A percentile compares a stretch with the other conserved stretches of the same genome.
phyloP scores from a whole-genome alignment of 2,797 vertebrate genomes.

The Sebastes flavidus region DNA sequence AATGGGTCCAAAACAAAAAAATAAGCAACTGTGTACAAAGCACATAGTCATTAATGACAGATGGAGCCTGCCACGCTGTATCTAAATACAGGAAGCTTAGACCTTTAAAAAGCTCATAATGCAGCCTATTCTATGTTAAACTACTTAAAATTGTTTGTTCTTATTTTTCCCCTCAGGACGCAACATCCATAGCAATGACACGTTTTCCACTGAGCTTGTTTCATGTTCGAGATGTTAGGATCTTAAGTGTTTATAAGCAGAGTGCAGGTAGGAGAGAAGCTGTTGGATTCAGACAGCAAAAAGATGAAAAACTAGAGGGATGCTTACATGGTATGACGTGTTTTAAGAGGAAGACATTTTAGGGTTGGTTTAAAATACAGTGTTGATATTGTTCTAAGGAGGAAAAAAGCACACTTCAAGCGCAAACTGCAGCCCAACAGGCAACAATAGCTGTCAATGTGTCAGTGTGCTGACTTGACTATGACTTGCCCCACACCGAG shows the following conservation, averaged over 20 bases:
- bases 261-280: neutral
- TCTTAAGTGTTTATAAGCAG: neutral
- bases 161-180: neutral
- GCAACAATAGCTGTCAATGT: too few species aligned
- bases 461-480: too few species aligned
- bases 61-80: slow-evolving; percentile 13
- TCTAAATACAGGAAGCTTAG: neutral
- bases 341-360: neutral
- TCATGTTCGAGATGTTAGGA: neutral
- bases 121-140: neutral
- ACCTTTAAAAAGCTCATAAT: neutral
- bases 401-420: neutral
- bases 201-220: neutral
- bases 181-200: neutral
- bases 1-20: slow-evolving; percentile 31
- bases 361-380: neutral
- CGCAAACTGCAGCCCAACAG: too few species aligned
- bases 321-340: neutral
- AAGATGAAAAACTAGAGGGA: neutral
- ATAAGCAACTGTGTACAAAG: slow-evolving; percentile 12
- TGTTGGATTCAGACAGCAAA: neutral
- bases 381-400: neutral
- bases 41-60: slow-evolving; percentile 25
- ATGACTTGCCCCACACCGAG: accelerated
- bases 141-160: neutral